Conservation (phyloP, 2,888 invertebrate genomes). For the Orthosia cruda region DNA sequence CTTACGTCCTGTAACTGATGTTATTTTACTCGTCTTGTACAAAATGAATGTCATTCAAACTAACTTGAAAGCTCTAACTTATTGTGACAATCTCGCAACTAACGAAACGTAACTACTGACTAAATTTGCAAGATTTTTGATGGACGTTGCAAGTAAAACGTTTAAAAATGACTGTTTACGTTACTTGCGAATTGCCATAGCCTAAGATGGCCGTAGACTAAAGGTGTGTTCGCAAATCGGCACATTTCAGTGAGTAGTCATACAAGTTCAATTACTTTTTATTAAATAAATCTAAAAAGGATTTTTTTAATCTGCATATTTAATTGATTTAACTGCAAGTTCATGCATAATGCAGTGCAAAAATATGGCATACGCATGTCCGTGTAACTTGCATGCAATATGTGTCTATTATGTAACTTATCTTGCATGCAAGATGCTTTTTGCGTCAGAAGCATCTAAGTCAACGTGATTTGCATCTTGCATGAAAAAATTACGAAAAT, state of each 20-base stretch:
- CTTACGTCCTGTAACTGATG: too few species aligned
- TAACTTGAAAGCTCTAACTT: not conserved
- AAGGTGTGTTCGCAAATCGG: not conserved
- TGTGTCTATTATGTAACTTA: not conserved
- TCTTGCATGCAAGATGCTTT: not conserved
- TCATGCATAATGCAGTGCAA: not conserved
- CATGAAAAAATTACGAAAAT: too few species aligned
- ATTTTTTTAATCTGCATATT: not conserved
- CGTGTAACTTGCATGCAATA: not conserved
- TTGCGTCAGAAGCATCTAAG: not conserved
- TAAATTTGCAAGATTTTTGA: not conserved
- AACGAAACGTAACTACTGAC: not conserved
- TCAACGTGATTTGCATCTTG: not conserved
- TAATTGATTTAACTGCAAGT: constrained; percentile 6
- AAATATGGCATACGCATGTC: not conserved
- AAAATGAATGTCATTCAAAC: not conserved
- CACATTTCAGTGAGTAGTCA: not conserved
- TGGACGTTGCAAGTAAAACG: not conserved
- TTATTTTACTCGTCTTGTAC: not conserved
- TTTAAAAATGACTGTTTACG: not conserved
- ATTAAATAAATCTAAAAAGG: not conserved
- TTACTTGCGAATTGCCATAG: constrained; percentile 1
- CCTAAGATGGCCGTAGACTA: not conserved
- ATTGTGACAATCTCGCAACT: constrained; percentile 12
- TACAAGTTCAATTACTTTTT: constrained; percentile 8